These are phyloP conservation scores for Tetramorium bicarinatum DNA, from an alignment of 2,888 invertebrate genomes.

Conservation along the genomic window DNA sequence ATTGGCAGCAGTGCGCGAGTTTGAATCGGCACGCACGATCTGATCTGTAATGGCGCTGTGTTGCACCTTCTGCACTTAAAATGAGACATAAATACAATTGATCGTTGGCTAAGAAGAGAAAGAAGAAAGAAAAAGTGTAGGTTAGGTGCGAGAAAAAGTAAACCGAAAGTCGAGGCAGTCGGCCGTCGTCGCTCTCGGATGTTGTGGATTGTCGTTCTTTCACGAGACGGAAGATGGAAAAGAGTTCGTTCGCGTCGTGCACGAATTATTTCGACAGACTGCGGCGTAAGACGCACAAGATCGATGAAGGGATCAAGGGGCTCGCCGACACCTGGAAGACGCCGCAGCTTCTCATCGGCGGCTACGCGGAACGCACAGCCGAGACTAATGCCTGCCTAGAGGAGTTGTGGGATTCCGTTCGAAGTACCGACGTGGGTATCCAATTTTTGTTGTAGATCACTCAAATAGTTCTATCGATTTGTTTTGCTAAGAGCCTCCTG, in stretches of 20 bases:
- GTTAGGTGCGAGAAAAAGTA: background rate
- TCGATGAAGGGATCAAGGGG: constrained; percentile 61
- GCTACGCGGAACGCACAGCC: constrained; percentile 49
- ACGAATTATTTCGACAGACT: constrained; percentile 55
- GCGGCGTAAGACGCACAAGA: constrained; percentile 41
- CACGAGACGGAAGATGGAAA: background rate
- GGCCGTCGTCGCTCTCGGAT: background rate
- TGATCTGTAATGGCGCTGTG: background rate
- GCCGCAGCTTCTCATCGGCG: constrained; percentile 60
- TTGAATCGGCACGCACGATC: background rate
- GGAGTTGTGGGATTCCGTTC: constrained; percentile 35
- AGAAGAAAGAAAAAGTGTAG: background rate
- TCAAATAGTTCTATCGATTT: too few relatives aligned
- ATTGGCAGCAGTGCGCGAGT: background rate
- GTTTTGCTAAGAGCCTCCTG: too few relatives aligned
- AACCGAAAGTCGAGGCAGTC: background rate
- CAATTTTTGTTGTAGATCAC: too few relatives aligned
- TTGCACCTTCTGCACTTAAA: background rate
- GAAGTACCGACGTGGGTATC: constrained; percentile 27
- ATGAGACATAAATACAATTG: background rate
- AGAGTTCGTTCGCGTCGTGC: background rate
- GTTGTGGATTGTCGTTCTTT: background rate
- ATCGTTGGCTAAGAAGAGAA: background rate
- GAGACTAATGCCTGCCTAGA: constrained; percentile 45
- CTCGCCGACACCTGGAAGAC: constrained; percentile 56